Conservation (phyloP, 2,797 vertebrate genomes). For the Takifugu rubripes region DNA sequence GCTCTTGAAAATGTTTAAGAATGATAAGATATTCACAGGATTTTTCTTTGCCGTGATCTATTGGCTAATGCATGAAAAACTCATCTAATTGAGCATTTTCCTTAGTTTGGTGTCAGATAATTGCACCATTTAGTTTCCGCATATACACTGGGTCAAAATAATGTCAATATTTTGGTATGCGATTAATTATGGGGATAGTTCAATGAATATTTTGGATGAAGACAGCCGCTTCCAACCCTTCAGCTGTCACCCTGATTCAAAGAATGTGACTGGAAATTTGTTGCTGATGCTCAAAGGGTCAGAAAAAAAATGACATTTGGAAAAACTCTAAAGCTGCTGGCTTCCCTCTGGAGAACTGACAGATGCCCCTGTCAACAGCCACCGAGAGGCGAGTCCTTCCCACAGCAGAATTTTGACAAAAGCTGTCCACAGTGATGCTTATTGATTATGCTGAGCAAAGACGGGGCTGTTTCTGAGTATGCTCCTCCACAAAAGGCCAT, state of each 20-base stretch:
- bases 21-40: slow-evolving; percentile 20
- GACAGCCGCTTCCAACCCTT: slow-evolving; percentile 16
- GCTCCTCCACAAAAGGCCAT: slow-evolving; percentile 20
- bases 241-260: slow-evolving; percentile 10
- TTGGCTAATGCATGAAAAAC: slow-evolving; percentile 30
- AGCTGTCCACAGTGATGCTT: slow-evolving; percentile 22
- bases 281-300: slow-evolving; percentile 23
- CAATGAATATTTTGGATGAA: slow-evolving; percentile 13
- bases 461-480: slow-evolving; percentile 7
- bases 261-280: slow-evolving; percentile 9
- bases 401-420: slow-evolving; percentile 13
- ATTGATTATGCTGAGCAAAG: slow-evolving; percentile 26
- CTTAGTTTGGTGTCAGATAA: slow-evolving; percentile 12
- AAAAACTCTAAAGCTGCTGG: slow-evolving; percentile 29
- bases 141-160: slow-evolving; percentile 4
- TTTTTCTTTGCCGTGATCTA: slow-evolving; percentile 28
- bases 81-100: slow-evolving; percentile 42
- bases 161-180: neutral
- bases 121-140: slow-evolving; percentile 7
- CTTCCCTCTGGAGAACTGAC: slow-evolving; percentile 33
- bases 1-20: slow-evolving; percentile 47
- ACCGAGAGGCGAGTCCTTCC: slow-evolving; percentile 18
- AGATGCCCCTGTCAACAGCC: slow-evolving; percentile 38
- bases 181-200: neutral
- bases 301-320: slow-evolving; percentile 30